Evolutionary conservation across 2,797 vertebrate genomes (phyloP), one percentile per base, ranked within the genome.

Genomic region (Moxostoma hubbsi): DNA sequence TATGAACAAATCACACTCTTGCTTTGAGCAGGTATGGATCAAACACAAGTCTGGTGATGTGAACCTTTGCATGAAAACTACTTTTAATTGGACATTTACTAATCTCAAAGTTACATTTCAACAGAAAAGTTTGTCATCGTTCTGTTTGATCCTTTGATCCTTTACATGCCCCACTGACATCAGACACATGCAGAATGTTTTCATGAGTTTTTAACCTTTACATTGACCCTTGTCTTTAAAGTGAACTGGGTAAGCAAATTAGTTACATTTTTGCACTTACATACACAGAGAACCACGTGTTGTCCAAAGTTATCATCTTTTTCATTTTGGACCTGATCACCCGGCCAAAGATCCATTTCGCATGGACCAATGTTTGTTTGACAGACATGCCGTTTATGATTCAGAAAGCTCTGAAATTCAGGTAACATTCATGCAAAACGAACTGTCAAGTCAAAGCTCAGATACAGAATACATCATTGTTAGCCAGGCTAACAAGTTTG

Each of bases 241-340:
- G 0, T 73, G 0, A 8, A 54, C 47, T 50, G 4, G n/a, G 88
- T 90, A 70, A 80, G 84, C 65, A n/a, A 57, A 11, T 3, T 71
- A 55, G 54, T 18, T 18, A 18, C 1, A 18, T 18, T 18, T 18
- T 18, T 18, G 18, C 18, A 18, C 18, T 18, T 18, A 18, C 18
- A 1, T 18, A 18, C 18, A 18, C 18, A 18, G 18, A 18, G 18
- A 18, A 18, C 18, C 18, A 18, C 18, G 18, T 18, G 18, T 18
- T 18, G 18, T 18, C 18, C 18, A 18, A 18, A 18, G 18, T 18
- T 18, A 18, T 18, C 0, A 97, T 99, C 87, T 96, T 97, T 15
- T 55, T 81, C 96, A 99, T 99, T 85, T 98, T 97, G 79, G 97
- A 99, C 57, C 98, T 97, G 55, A 98, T 95, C 0, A 99, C 98